phyloP scores from a whole-genome alignment of 2,113 vertebrate species.

The Xerus inauris region DNA sequence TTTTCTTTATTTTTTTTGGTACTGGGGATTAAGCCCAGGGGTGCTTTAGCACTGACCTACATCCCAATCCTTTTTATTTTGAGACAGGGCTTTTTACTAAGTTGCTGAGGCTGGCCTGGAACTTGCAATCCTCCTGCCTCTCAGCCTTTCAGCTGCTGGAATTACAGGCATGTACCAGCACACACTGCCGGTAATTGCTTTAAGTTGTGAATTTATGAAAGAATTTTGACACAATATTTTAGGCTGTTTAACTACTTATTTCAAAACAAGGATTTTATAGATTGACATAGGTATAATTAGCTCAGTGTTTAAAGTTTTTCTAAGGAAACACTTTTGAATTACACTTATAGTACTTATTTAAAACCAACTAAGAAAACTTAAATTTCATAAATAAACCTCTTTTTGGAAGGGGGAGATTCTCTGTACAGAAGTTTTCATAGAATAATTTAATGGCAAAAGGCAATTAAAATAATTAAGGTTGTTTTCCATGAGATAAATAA shows the following conservation, averaged over 20 bases:
- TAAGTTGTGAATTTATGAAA: conserved; percentile 55
- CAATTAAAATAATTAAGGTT: conserved; percentile 73
- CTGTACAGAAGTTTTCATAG: conserved; percentile 48
- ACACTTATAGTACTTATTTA: conserved; percentile 51
- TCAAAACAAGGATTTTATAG: conserved; percentile 55
- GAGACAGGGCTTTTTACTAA: too few species aligned
- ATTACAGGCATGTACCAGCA: too few species aligned
- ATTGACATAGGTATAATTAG: conserved; percentile 39
- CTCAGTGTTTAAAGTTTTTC: conserved; percentile 58
- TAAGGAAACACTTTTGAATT: conserved; percentile 60
- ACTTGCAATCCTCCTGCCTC: too few species aligned
- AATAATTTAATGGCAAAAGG: conserved; percentile 63
- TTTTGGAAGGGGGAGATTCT: neutral
- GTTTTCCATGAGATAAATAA: conserved; percentile 62
- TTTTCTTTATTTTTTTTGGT: too few species aligned
- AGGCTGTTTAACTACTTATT: conserved; percentile 67
- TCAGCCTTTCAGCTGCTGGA: too few species aligned
- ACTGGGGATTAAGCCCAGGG: too few species aligned
- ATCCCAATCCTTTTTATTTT: too few species aligned
- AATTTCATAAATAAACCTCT: conserved; percentile 57
- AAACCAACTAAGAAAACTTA: conserved; percentile 65
- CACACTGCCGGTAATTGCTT: conserved; percentile 1
- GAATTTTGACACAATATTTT: conserved; percentile 43
- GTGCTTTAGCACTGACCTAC: too few species aligned
- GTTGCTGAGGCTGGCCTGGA: too few species aligned